phyloP scores from a whole-genome alignment of 1,140 invertebrate genomes.

The Drosophila parabipectinata region DNA sequence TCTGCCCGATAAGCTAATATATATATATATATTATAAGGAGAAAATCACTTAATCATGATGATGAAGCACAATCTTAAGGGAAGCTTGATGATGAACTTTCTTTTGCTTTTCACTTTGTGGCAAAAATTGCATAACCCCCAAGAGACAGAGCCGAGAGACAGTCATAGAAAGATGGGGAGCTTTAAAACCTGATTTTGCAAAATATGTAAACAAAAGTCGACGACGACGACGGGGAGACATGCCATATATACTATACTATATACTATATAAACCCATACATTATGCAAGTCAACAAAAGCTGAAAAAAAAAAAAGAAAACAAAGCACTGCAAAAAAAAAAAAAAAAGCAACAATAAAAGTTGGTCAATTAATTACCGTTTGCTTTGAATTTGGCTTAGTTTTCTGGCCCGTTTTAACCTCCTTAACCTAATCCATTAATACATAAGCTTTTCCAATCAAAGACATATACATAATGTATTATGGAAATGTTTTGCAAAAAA shows the following conservation, averaged over 20 bases:
- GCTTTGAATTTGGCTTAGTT: constrained; percentile 42
- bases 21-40: background rate
- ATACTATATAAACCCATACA: constrained; percentile 14
- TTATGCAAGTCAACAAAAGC: constrained; percentile 64
- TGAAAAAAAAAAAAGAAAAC: constrained; percentile 29
- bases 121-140: constrained; percentile 67
- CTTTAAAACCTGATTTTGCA: constrained; percentile 62
- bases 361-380: constrained; percentile 48
- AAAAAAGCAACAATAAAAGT: constrained; percentile 24
- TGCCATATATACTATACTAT: no score
- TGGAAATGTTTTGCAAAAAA: constrained; percentile 18
- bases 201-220: constrained; percentile 51
- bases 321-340: constrained; percentile 26
- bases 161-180: constrained; percentile 6
- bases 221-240: constrained; percentile 13
- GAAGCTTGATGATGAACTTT: constrained; percentile 44
- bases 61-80: constrained; percentile 14
- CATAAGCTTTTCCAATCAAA: constrained; percentile 4
- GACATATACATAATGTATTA: constrained; percentile 21
- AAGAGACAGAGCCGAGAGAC: background rate
- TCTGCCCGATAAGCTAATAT: constrained; percentile 55
- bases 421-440: constrained; percentile 1
- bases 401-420: constrained; percentile 1
- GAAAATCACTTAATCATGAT: background rate
- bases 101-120: constrained; percentile 60